Evolutionary conservation across 1,140 invertebrate genomes (phyloP).

Genomic region (Choristoneura fumiferana): DNA sequence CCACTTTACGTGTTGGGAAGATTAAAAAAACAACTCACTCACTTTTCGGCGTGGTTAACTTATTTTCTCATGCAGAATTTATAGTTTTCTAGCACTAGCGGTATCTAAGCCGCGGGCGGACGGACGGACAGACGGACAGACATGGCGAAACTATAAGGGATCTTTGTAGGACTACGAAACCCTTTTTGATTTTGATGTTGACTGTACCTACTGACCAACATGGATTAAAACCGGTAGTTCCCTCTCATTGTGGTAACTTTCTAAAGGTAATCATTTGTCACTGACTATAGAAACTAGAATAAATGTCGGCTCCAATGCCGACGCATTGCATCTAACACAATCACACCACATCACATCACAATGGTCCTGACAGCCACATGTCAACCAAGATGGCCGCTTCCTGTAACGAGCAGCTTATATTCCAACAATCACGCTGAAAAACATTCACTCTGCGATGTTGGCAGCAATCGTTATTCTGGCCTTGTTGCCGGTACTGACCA

Average conservation of each 20-base stretch:
- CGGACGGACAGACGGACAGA: no score
- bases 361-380: slow-evolving; percentile 40
- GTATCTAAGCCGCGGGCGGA: no score
- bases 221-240: no score
- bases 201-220: no score
- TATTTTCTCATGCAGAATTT: no score
- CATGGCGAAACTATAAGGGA: no score
- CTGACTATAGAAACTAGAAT: background rate
- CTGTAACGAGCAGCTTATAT: slow-evolving; percentile 37
- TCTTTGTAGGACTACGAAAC: no score
- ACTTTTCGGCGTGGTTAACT: no score
- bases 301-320: background rate
- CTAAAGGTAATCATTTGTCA: slow-evolving; percentile 5
- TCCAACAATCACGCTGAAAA: background rate
- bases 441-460: slow-evolving; percentile 31
- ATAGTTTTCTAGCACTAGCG: no score
- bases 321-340: slow-evolving; percentile 16
- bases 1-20: no score
- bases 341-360: slow-evolving; percentile 14
- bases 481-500: slow-evolving; percentile 35
- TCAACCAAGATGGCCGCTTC: slow-evolving; percentile 51
- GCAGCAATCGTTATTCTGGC: slow-evolving; percentile 31
- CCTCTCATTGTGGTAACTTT: background rate
- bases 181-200: no score
- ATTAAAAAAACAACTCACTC: no score